A percentile compares a stretch with the other conserved stretches of the same genome.
Evolutionary conservation across 2,797 vertebrate species (phyloP).

Genomic region (Poecilia velifera): DNA sequence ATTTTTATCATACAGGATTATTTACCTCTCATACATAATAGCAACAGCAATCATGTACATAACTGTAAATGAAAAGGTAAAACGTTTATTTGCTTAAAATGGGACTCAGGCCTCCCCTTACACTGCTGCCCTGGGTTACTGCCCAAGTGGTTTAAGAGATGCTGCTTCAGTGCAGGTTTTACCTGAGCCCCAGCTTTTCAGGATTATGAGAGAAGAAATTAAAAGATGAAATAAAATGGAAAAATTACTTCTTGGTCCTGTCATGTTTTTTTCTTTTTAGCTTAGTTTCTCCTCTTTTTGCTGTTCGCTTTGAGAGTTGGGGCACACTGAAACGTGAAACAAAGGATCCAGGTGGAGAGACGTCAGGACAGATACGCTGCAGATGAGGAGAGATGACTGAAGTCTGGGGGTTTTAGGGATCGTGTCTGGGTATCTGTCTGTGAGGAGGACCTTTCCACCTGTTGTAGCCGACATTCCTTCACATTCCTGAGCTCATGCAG

Average conservation of each 20-base stretch:
- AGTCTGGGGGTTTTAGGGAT: conserved; percentile 1
- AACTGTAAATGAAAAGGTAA: neutral
- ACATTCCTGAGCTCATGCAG: conserved; percentile 66
- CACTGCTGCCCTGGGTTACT: neutral
- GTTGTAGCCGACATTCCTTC: conserved; percentile 68
- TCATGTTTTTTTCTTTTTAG: neutral
- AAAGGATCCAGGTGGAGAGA: conserved; percentile 17
- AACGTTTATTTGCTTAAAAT: neutral
- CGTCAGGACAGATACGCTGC: conserved; percentile 9
- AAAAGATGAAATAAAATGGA: neutral
- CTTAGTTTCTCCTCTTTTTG: neutral
- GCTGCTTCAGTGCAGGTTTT: neutral
- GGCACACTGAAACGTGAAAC: conserved; percentile 10
- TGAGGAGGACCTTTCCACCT: conserved; percentile 67
- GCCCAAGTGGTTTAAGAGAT: neutral
- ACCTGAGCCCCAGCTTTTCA: neutral
- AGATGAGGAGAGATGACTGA: conserved; percentile 11
- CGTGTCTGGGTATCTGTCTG: conserved; percentile 55
- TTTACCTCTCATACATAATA: neutral
- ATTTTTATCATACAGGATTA: neutral
- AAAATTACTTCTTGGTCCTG: neutral
- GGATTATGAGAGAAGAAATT: neutral
- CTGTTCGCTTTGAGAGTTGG: neutral
- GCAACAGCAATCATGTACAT: neutral
- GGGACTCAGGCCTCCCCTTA: too few relatives aligned